Conservation (phyloP, 2,888 invertebrate species). For the Anoplius nigerrimus region DNA sequence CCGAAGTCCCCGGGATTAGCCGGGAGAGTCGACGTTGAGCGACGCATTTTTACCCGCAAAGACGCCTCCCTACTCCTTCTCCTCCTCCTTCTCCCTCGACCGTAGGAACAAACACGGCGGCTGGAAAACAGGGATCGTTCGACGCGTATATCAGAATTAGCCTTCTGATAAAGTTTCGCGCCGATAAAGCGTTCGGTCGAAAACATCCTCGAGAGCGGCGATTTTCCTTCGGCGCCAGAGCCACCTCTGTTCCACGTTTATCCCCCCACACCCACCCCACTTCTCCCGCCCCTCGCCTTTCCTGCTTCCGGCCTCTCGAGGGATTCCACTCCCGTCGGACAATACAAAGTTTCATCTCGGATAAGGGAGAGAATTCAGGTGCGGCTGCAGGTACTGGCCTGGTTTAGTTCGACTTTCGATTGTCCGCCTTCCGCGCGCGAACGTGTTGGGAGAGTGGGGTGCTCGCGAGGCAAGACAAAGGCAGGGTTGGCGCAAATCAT, state of each 20-base stretch:
- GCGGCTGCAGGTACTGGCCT: constrained; percentile 33
- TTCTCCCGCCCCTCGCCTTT: constrained; percentile 8
- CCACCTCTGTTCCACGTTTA: constrained; percentile 12
- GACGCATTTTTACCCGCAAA: no score
- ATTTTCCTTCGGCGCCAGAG: constrained; percentile 32
- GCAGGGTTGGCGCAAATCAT: no score
- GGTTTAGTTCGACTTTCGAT: constrained; percentile 51
- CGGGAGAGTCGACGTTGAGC: no score
- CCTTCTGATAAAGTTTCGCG: constrained; percentile 3
- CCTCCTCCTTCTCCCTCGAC: no score
- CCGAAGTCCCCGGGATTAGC: no score
- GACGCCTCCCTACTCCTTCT: no score
- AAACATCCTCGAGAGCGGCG: constrained; percentile 36
- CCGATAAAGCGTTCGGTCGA: constrained; percentile 28
- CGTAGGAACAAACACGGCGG: no score
- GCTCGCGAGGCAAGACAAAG: no score
- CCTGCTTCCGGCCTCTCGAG: constrained; percentile 21
- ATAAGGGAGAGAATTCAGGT: constrained; percentile 39
- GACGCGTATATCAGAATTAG: no score
- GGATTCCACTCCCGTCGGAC: constrained; percentile 34
- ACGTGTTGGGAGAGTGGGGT: no score
- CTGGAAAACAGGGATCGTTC: no score
- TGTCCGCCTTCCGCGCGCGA: constrained; percentile 41
- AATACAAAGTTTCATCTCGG: constrained; percentile 46
- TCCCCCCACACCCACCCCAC: no score